Percentiles rank a stretch among this genome's conserved stretches.
These are phyloP conservation scores for Mus minutoides DNA, from an alignment of 2,797 vertebrate genomes.

Conservation along the genomic window DNA sequence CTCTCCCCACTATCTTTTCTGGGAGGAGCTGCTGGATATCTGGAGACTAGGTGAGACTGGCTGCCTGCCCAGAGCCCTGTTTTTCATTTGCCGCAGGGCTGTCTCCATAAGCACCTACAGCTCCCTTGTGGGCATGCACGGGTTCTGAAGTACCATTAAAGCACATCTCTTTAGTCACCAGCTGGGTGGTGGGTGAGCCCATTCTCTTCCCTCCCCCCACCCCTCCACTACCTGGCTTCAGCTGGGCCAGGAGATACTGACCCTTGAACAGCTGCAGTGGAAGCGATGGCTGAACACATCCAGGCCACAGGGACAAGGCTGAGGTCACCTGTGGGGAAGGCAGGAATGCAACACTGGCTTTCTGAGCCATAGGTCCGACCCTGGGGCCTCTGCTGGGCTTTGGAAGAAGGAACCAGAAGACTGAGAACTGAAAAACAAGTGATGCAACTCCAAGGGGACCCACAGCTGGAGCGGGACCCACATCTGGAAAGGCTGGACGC, in stretches of 20 bases:
- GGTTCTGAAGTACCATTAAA: background rate
- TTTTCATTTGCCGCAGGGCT: background rate
- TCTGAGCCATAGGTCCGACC: background rate
- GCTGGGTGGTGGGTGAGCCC: background rate
- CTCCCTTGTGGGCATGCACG: accelerated
- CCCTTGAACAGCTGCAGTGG: background rate
- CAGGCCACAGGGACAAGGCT: background rate
- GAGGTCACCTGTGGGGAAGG: background rate
- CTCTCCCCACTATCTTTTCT: background rate
- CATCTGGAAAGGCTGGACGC: constrained; percentile 83
- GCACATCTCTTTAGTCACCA: background rate
- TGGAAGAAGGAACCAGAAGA: constrained; percentile 80
- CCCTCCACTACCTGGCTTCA: background rate
- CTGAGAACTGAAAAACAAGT: constrained; percentile 87
- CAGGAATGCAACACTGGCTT: background rate
- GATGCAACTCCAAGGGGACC: constrained; percentile 85
- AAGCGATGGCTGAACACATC: background rate
- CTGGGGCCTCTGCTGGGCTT: background rate
- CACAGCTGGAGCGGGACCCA: constrained; percentile 80
- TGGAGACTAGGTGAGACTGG: background rate
- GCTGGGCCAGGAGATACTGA: background rate
- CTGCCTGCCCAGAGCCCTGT: background rate
- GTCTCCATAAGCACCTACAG: no score
- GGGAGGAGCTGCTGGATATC: background rate
- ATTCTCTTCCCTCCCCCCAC: background rate